These are phyloP conservation scores for Strigamia crassipes DNA, from an alignment of 2,888 invertebrate genomes.

Conservation along the genomic window DNA sequence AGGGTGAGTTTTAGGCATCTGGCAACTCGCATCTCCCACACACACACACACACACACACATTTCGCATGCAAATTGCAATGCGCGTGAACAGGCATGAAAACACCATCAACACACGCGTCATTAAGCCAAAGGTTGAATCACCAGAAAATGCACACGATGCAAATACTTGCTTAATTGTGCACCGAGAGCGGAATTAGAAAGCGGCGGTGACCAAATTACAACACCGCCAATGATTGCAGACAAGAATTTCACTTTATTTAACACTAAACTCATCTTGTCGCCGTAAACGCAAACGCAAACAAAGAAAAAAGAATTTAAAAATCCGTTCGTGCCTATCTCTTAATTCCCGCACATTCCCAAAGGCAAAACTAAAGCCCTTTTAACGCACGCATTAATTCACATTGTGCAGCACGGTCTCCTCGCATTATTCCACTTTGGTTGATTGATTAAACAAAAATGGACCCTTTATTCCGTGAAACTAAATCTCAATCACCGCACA, in stretches of 20 bases:
- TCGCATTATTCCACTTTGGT: too few species aligned
- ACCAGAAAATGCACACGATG: conserved; percentile 39
- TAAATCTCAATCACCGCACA: too few species aligned
- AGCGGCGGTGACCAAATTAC: conserved; percentile 30
- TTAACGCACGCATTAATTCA: too few species aligned
- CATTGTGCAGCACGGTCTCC: too few species aligned
- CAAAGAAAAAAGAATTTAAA: too few species aligned
- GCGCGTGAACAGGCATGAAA: conserved; percentile 42
- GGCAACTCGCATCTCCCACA: background rate
- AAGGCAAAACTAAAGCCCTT: too few species aligned
- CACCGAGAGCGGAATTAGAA: conserved; percentile 12
- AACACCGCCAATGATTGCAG: conserved; percentile 23
- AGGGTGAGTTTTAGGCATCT: background rate
- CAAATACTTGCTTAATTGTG: conserved; percentile 32
- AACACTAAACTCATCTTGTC: background rate
- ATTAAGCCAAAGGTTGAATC: conserved; percentile 42
- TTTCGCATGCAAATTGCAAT: conserved; percentile 26
- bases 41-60: too few species aligned
- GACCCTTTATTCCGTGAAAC: too few species aligned
- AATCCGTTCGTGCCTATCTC: too few species aligned
- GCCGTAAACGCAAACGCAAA: too few species aligned
- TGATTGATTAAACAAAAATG: too few species aligned
- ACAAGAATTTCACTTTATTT: conserved; percentile 5
- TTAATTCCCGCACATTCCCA: too few species aligned
- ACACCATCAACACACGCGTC: conserved; percentile 42